Evolutionary conservation across 2,888 invertebrate genomes (phyloP).

Genomic region (Amphiduros pacificus): DNA sequence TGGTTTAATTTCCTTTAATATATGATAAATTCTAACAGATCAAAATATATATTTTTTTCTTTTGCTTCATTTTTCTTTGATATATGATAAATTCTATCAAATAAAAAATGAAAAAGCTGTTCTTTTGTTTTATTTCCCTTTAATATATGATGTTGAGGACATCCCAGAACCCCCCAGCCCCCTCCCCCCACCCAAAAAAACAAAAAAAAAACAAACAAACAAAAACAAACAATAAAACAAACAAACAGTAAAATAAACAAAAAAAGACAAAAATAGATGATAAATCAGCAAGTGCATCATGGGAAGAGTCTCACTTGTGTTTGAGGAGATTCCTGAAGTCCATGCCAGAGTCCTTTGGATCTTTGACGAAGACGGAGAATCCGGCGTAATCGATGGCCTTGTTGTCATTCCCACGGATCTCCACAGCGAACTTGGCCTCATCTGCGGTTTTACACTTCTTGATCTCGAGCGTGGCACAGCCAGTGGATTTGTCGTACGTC

Average conservation of each 20-base stretch:
- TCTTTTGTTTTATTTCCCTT: too few relatives aligned
- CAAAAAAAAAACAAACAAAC: not conserved
- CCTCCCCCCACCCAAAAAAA: too few relatives aligned
- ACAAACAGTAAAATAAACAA: too few relatives aligned
- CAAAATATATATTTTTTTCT: too few relatives aligned
- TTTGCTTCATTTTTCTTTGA: too few relatives aligned
- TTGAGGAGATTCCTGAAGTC: conserved; percentile 98
- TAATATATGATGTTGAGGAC: too few relatives aligned
- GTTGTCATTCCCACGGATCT: conserved; percentile 90
- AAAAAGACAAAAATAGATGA: not conserved
- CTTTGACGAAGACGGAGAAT: conserved; percentile 91
- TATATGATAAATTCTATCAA: too few relatives aligned
- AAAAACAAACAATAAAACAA: not conserved
- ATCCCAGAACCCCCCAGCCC: too few relatives aligned
- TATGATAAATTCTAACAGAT: too few relatives aligned
- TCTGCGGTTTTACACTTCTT: conserved; percentile 95
- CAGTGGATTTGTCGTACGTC: conserved; percentile 53
- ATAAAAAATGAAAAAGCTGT: too few relatives aligned
- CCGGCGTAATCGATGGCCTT: conserved; percentile 84
- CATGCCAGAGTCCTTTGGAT: conserved; percentile 88
- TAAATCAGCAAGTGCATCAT: not conserved
- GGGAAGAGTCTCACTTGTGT: conserved; percentile 68
- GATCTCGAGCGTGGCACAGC: conserved; percentile 74
- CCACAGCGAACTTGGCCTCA: conserved; percentile 93
- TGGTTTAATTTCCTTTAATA: too few relatives aligned